Percentiles rank a stretch among this genome's conserved stretches.
phyloP scores from a whole-genome alignment of 2,888 invertebrate genomes.

The Drosophila neotestacea region DNA sequence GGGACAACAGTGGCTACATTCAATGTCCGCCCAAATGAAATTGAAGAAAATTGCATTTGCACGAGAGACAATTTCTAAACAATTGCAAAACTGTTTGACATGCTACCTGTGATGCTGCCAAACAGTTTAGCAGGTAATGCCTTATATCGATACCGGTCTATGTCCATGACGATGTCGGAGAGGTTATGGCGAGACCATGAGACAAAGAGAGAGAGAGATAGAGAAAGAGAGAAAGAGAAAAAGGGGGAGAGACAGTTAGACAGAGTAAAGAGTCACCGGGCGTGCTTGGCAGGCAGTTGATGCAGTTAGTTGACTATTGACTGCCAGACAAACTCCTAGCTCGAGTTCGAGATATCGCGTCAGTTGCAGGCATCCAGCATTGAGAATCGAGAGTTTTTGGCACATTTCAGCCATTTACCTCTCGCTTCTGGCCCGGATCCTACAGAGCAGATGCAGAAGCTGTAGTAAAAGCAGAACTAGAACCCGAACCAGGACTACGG shows the following conservation, averaged over 20 bases:
- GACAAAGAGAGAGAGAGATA: conserved; percentile 4
- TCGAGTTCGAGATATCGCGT: conserved; percentile 70
- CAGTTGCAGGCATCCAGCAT: conserved; percentile 64
- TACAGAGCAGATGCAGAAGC: conserved; percentile 5
- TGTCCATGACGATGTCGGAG: conserved; percentile 32
- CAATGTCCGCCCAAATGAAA: conserved; percentile 77
- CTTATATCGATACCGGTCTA: conserved; percentile 75
- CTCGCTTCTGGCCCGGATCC: conserved; percentile 28
- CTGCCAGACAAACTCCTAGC: conserved; percentile 59
- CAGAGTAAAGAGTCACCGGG: conserved; percentile 41
- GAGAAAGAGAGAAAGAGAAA: background rate
- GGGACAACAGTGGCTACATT: conserved; percentile 32
- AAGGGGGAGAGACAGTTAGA: conserved; percentile 4
- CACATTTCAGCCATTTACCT: conserved; percentile 60
- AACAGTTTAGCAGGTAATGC: conserved; percentile 82
- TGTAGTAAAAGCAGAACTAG: background rate
- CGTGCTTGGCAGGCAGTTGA: conserved; percentile 71
- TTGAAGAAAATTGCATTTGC: conserved; percentile 81
- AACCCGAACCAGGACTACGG: conserved; percentile 13
- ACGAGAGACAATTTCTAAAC: conserved; percentile 82
- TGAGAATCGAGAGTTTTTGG: conserved; percentile 64
- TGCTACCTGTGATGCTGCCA: conserved; percentile 74
- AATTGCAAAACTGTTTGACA: conserved; percentile 82
- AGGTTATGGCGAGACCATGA: conserved; percentile 7
- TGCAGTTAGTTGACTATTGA: conserved; percentile 77